Evolutionary conservation across 2,888 invertebrate species (phyloP).

Genomic region (Dolomedes plantarius): DNA sequence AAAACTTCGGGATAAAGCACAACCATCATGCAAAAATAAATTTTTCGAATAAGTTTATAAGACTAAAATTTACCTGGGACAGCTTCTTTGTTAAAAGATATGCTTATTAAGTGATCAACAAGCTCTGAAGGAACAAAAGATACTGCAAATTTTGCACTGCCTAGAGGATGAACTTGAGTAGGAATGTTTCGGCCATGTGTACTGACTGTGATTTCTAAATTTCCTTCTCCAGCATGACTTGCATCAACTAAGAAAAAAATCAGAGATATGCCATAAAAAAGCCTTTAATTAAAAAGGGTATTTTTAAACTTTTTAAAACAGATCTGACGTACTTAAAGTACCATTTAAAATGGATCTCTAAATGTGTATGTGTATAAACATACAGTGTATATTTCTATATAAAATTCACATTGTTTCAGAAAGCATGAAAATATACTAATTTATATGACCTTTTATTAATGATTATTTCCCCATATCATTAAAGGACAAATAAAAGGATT

Average conservation of each 20-base stretch:
- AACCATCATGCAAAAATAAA: no score
- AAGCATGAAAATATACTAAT: no score
- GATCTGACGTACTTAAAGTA: not conserved
- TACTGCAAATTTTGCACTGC: constrained; percentile 93
- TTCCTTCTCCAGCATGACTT: constrained; percentile 96
- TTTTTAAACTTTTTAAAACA: not conserved
- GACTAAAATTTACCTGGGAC: constrained; percentile 78
- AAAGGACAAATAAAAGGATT: no score
- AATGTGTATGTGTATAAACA: no score
- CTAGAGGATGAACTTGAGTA: constrained; percentile 95
- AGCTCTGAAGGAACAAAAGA: constrained; percentile 96
- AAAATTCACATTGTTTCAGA: no score
- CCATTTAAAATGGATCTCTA: no score
- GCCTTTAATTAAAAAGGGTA: not conserved
- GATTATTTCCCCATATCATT: no score
- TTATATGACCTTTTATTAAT: no score
- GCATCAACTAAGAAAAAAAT: constrained; percentile 85
- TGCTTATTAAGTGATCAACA: constrained; percentile 95
- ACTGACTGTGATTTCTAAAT: constrained; percentile 96
- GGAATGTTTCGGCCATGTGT: constrained; percentile 95
- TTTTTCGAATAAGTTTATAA: no score
- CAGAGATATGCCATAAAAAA: no score
- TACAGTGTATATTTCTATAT: no score
- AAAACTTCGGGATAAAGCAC: no score
- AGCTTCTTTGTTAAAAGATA: constrained; percentile 95